phyloP scores from a whole-genome alignment of 2,797 vertebrate genomes.

The Mustela erminea region DNA sequence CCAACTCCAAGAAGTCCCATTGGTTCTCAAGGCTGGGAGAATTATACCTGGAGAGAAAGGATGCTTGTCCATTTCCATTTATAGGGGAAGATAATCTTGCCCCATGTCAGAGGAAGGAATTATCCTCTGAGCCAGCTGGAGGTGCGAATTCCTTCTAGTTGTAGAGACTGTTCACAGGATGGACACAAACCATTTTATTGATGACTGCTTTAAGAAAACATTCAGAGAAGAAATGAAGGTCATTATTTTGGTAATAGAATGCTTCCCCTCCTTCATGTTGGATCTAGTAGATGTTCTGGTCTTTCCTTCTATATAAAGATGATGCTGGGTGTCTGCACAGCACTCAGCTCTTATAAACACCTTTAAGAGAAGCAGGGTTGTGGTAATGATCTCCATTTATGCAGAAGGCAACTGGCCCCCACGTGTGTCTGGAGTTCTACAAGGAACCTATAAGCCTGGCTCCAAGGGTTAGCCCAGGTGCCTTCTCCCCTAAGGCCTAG shows the following conservation, averaged over 20 bases:
- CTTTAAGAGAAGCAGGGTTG: neutral
- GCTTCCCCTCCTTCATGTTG: neutral
- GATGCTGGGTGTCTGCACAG: neutral
- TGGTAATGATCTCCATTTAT: neutral
- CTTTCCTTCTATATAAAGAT: neutral
- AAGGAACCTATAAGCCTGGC: neutral
- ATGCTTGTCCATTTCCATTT: fast-evolving
- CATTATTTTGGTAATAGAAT: neutral
- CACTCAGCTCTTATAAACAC: neutral
- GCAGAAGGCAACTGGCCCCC: neutral
- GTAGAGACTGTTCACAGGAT: neutral
- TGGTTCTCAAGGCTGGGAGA: neutral
- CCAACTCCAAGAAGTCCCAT: neutral
- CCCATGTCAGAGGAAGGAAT: neutral
- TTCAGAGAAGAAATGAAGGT: neutral
- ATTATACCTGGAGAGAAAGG: neutral
- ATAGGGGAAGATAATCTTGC: neutral
- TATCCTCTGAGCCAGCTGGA: neutral
- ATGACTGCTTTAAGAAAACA: neutral
- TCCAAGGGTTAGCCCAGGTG: neutral
- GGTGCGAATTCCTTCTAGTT: neutral
- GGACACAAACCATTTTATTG: neutral
- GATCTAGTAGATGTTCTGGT: constrained; percentile 39
- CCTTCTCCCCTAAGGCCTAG: neutral
- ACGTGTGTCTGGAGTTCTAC: neutral